phyloP scores from a whole-genome alignment of 2,113 vertebrate species.

The Muntiacus muntjak region DNA sequence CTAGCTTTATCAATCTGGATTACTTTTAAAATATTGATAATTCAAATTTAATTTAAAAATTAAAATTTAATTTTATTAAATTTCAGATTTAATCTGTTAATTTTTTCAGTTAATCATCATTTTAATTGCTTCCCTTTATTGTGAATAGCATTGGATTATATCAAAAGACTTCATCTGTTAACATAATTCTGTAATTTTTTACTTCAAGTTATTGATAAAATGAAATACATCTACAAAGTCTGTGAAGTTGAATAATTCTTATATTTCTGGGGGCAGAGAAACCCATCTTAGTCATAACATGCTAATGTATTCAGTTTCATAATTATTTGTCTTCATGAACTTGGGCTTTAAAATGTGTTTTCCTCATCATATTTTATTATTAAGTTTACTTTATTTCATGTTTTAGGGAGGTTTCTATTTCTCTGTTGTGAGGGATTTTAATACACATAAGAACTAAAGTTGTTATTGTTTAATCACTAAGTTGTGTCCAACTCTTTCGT shows the following conservation, averaged over 20 bases:
- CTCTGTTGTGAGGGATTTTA: background rate
- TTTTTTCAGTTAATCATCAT: background rate
- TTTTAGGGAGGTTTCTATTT: background rate
- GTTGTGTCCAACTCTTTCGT: background rate
- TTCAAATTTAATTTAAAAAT: background rate
- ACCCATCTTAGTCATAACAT: background rate
- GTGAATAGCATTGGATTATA: background rate
- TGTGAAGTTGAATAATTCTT: background rate
- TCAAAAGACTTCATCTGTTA: background rate
- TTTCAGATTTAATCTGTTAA: background rate
- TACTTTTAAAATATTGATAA: background rate
- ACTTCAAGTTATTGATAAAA: background rate
- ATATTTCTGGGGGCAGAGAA: background rate
- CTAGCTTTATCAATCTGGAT: background rate
- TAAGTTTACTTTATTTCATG: background rate
- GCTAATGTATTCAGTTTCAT: background rate
- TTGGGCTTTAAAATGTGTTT: background rate
- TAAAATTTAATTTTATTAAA: background rate
- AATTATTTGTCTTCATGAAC: background rate
- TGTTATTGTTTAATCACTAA: background rate
- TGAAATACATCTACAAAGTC: background rate
- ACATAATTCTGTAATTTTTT: background rate
- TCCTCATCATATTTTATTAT: background rate
- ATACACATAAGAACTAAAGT: background rate
- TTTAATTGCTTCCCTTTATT: background rate